Base-by-base conservation (phyloP, 64 coral and sea anemone genomes). In the Dendronephthya gigantea region DNA sequence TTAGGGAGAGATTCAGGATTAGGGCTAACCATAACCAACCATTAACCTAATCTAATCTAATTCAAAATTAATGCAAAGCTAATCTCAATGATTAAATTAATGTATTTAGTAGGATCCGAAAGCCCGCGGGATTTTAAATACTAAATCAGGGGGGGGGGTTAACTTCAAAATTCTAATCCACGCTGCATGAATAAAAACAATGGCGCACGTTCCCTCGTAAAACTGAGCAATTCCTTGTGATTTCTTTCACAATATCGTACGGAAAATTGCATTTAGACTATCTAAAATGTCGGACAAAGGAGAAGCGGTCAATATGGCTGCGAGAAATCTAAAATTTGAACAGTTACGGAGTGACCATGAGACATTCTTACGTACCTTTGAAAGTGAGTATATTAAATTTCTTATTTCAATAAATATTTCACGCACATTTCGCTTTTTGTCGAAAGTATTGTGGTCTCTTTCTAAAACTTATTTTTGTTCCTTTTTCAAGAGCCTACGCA, bases 271-370 rank as follows among this genome's bases (percentile, higher is more conserved):
- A 27, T 5, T 15, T 79, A 79, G 4, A 17, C 32, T 33, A 33
- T 35, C 32, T 8, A 35, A 33, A 79, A 79, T 79, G 72, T 81
- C 87, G 31, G 95, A 93, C n/a, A 98, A 93, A 58, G 35, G 83
- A 35, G 86, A 90, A 45, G 25, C 84, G 47, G 59, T 91, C 7
- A 83, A 90, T 35, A 83, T 87, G n/a, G 83, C 49, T 36, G 62
- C 87, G 2, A 93, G 93, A 84, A 98, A 98, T 35, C 90, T 90
- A 9, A 98, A 93, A 59, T 98, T 98, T 82, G 95, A 98, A 40
- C 95, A 98, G 93, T 69, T 98, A 58, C 90, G 95, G 48, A 92
- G 90, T 40, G 95, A 98, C 86, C 95, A 98, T 41, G 95, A 98
- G 69, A 72, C 93, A 34, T 98, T 98, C 90, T 85, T 98, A 28